Evolutionary conservation across 2,888 invertebrate species (phyloP).

Genomic region (Diabrotica balteata): DNA sequence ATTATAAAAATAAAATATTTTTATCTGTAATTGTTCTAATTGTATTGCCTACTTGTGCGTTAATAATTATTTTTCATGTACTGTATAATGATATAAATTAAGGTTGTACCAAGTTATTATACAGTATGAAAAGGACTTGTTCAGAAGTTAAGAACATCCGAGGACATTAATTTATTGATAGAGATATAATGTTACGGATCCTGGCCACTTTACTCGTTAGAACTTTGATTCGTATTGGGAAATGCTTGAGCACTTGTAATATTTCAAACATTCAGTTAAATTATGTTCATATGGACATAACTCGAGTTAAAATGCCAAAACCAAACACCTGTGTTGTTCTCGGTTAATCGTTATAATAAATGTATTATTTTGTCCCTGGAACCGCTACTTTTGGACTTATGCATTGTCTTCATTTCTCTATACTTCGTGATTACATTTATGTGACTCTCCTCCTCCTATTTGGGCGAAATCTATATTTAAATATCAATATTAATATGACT

Average conservation of each 20-base stretch:
- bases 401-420: too few relatives aligned
- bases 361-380: too few relatives aligned
- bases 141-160: conserved; percentile 47
- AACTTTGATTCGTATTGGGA: neutral
- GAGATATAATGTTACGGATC: conserved; percentile 37
- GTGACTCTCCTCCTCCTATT: too few relatives aligned
- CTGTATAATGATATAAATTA: conserved; percentile 29
- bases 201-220: conserved; percentile 2
- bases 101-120: conserved; percentile 34
- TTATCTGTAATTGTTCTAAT: conserved; percentile 31
- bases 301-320: too few relatives aligned
- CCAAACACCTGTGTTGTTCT: too few relatives aligned
- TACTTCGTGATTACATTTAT: too few relatives aligned
- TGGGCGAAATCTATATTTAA: too few relatives aligned
- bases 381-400: too few relatives aligned
- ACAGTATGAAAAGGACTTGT: conserved; percentile 37
- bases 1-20: conserved; percentile 24
- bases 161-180: conserved; percentile 45
- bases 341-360: too few relatives aligned
- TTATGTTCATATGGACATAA: too few relatives aligned
- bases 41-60: conserved; percentile 45
- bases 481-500: too few relatives aligned
- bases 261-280: neutral
- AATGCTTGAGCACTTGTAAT: too few relatives aligned
- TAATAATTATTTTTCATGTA: conserved; percentile 31